Base-by-base conservation (phyloP, 2,888 invertebrate genomes). In the Synergus laeviventris region DNA sequence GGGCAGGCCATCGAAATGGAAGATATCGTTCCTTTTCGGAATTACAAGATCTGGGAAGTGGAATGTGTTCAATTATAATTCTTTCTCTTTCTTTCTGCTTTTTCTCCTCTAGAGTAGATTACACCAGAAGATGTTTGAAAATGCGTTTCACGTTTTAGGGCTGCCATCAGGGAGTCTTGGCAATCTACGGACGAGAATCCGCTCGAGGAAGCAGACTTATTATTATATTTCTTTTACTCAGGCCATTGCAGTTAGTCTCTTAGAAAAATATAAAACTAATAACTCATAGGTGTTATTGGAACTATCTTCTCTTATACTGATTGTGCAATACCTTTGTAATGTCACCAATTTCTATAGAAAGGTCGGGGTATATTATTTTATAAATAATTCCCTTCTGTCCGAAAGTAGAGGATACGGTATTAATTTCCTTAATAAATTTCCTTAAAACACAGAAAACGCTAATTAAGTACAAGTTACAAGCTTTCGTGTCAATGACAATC, bases 61-160 rank as follows among this genome's bases (percentile, higher is more conserved):
- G 31, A 9, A 45, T 45, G 9, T 24, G 31, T 70, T 31, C 66
- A 70, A 70, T 70, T 70, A 70, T 70, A 70, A 49, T 70, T 49
- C 8, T 49, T 31, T 24, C 49, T 70, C 31, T 70, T 45, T 45
- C 45, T 70, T 45, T 14, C 14, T n/a, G 24, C 66, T 24, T 45
- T 45, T 45, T 49, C 24, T 31, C n/a, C 45, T 70, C 31, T 66
- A n/a, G 45, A 24, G 45, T 45, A 49, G 31, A 70, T 70, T 70
- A 70, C 66, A 49, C 24, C n/a, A 31, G 24, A 45, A 66, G 24
- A 24, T 24, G 24, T 18, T 70, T 70, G 21, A 24, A 70, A 70
- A 70, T 70, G 66, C 66, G 31, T 70, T 70, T 31, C 66, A 70
- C 66, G 66, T 70, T 70, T 70, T 70, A 70, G 66, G 66, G 66